phyloP scores from a whole-genome alignment of 2,113 vertebrate species.

The Notarius lentiginosus region DNA sequence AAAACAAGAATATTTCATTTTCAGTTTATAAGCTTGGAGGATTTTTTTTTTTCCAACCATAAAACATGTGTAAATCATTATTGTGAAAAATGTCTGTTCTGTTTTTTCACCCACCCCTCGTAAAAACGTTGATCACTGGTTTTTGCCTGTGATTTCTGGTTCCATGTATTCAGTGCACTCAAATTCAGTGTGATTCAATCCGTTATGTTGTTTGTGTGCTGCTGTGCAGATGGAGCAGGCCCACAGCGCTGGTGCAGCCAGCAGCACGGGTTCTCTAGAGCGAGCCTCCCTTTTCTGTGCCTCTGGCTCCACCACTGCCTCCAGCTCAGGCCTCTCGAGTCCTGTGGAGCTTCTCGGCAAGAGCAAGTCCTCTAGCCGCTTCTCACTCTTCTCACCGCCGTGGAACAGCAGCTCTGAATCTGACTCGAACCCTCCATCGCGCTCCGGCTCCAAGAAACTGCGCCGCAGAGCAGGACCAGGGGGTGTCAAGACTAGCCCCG shows the following conservation, averaged over 20 bases:
- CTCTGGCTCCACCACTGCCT: constrained; percentile 55
- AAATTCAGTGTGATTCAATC: not conserved
- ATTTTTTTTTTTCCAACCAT: not conserved
- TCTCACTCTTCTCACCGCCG: constrained; percentile 69
- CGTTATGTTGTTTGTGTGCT: not conserved
- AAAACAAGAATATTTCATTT: not conserved
- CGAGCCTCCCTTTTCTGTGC: constrained; percentile 73
- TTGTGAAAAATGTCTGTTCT: not conserved
- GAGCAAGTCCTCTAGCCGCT: constrained; percentile 71
- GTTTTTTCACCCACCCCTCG: not conserved
- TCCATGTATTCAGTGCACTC: not conserved
- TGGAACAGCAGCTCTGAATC: constrained; percentile 74
- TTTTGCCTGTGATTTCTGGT: not conserved
- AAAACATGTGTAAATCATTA: not conserved
- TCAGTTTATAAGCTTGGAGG: not conserved
- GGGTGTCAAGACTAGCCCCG: constrained; percentile 47
- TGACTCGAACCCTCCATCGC: constrained; percentile 71
- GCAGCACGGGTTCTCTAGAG: constrained; percentile 71
- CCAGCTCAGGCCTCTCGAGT: constrained; percentile 63
- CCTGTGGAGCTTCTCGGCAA: constrained; percentile 67
- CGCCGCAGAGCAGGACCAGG: constrained; percentile 63
- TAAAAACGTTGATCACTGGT: not conserved
- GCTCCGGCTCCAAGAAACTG: constrained; percentile 71
- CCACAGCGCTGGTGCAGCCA: constrained; percentile 70
- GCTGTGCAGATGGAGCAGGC: constrained; percentile 75